Percentiles rank a stretch among this genome's conserved stretches.
Conservation (phyloP, 2,888 invertebrate species). For the Leptarthrus brevirostris region DNA sequence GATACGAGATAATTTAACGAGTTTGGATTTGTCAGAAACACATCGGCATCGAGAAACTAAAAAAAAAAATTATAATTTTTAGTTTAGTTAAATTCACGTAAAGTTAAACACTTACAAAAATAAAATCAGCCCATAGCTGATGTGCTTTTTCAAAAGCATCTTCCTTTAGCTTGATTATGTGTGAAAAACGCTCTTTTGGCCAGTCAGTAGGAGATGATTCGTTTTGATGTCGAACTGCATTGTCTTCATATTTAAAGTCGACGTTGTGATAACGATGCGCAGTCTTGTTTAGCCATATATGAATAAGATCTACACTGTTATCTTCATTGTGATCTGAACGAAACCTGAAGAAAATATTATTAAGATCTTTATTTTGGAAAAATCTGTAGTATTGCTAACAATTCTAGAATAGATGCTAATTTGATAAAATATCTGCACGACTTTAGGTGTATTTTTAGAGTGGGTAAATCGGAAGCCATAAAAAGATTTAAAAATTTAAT, state of each 20-base stretch:
- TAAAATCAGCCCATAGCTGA: conserved; percentile 86
- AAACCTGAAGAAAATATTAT: conserved; percentile 73
- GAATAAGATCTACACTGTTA: conserved; percentile 77
- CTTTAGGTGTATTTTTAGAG: no score
- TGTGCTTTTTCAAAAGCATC: conserved; percentile 78
- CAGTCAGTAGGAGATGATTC: conserved; percentile 79
- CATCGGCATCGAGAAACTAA: conserved; percentile 88
- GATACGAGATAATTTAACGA: conserved; percentile 74
- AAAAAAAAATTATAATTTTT: conserved; percentile 54
- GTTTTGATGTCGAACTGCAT: conserved; percentile 67
- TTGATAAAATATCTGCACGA: no score
- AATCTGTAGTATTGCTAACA: no score
- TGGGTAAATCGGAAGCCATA: no score
- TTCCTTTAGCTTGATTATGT: conserved; percentile 84
- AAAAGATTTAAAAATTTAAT: no score
- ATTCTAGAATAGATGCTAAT: no score
- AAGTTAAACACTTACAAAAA: conserved; percentile 75
- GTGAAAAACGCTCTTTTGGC: conserved; percentile 79
- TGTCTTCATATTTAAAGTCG: conserved; percentile 66
- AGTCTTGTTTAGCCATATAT: conserved; percentile 76
- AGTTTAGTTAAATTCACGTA: not conserved
- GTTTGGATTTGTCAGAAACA: conserved; percentile 77
- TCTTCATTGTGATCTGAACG: conserved; percentile 89
- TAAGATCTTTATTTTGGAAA: no score
- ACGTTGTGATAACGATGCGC: conserved; percentile 78